A percentile compares a stretch with the other conserved stretches of the same genome.
These are phyloP conservation scores for Semnornis frantzii DNA, from an alignment of 2,113 vertebrate species.

Conservation along the genomic window DNA sequence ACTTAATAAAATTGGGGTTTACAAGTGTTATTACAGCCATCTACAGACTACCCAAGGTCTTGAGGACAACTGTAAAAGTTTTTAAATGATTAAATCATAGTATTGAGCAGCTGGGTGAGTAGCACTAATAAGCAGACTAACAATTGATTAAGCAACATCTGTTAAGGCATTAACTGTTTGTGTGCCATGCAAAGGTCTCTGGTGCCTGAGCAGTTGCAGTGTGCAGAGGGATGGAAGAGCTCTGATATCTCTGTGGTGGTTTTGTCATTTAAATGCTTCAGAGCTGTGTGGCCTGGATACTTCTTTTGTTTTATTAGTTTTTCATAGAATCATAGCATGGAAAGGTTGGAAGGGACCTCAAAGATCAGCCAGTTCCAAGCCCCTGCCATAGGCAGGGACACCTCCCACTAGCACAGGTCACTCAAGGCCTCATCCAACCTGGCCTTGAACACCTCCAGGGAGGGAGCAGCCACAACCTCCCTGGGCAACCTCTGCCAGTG, in stretches of 20 bases:
- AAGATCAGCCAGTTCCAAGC: no score
- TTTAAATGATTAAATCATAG: constrained; percentile 39
- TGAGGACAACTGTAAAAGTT: constrained; percentile 58
- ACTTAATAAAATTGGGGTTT: constrained; percentile 65
- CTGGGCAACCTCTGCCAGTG: no score
- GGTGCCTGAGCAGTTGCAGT: constrained; percentile 20
- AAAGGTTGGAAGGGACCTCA: no score
- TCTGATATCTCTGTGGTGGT: not conserved
- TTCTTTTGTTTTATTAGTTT: not conserved
- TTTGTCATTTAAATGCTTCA: not conserved
- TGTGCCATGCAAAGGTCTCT: constrained; percentile 1
- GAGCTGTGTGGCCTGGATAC: not conserved
- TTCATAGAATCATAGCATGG: not conserved
- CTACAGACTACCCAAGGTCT: constrained; percentile 46
- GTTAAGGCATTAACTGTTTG: constrained; percentile 59
- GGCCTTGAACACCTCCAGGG: no score
- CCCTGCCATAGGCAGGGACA: no score
- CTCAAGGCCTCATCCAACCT: no score
- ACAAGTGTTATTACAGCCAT: constrained; percentile 52
- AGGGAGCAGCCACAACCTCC: no score
- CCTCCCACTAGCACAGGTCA: no score
- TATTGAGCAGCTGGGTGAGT: constrained; percentile 36
- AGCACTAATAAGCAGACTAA: constrained; percentile 40
- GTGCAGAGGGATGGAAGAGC: not conserved
- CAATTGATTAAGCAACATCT: constrained; percentile 62